Percentiles rank a stretch among this genome's conserved stretches.
Evolutionary conservation across 2,797 vertebrate species (phyloP).

Genomic region (Nannoperca australis): DNA sequence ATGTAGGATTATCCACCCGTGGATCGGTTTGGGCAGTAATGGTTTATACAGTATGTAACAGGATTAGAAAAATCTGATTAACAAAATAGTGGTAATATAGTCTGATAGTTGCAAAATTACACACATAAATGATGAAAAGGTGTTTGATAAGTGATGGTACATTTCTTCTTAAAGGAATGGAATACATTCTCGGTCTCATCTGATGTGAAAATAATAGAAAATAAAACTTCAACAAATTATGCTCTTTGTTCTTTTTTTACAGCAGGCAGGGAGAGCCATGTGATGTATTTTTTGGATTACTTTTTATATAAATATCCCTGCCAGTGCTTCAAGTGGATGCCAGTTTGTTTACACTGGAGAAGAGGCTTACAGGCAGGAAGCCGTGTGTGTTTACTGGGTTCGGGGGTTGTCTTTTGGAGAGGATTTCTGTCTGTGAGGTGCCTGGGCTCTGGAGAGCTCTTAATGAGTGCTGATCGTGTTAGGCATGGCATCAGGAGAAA

Average conservation of each 20-base stretch:
- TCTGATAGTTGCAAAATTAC: slow-evolving; percentile 24
- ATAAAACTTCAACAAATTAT: slow-evolving; percentile 18
- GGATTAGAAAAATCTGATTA: slow-evolving; percentile 45
- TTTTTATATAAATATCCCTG: slow-evolving; percentile 55
- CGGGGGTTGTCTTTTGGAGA: slow-evolving; percentile 70
- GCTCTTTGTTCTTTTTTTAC: slow-evolving; percentile 14
- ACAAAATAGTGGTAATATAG: slow-evolving; percentile 25
- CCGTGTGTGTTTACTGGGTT: slow-evolving; percentile 58
- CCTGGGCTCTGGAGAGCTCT: slow-evolving; percentile 71
- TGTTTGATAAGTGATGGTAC: neutral
- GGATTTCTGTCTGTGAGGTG: slow-evolving; percentile 69
- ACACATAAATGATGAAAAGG: neutral
- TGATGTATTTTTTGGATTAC: slow-evolving; percentile 49
- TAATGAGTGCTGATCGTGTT: slow-evolving; percentile 79
- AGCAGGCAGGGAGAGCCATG: slow-evolving; percentile 14
- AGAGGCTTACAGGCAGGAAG: slow-evolving; percentile 59
- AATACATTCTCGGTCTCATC: neutral
- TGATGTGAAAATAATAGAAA: slow-evolving; percentile 12
- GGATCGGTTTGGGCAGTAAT: slow-evolving; percentile 19
- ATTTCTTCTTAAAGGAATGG: neutral
- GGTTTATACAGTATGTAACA: slow-evolving; percentile 34
- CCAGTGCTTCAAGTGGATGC: slow-evolving; percentile 65
- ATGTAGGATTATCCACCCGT: slow-evolving; percentile 44
- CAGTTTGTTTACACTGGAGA: slow-evolving; percentile 72
- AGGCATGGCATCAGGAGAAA: slow-evolving; percentile 60